Evolutionary conservation across 2,797 vertebrate species (phyloP).

Genomic region (Crocodylus rhombifer): DNA sequence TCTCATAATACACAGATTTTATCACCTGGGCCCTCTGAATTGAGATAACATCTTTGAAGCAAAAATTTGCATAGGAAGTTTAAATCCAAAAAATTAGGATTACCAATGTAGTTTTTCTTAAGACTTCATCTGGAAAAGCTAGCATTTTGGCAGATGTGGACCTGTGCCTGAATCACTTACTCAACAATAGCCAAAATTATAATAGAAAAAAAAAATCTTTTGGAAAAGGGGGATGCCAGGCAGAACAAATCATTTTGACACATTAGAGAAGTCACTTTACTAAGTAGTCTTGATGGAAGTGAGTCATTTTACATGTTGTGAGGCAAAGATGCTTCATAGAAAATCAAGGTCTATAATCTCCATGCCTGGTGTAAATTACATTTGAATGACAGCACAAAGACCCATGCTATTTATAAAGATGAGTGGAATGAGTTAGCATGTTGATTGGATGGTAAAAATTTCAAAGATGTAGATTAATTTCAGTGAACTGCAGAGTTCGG

Average conservation of each 20-base stretch:
- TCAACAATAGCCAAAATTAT: constrained; percentile 31
- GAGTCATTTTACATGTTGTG: constrained; percentile 59
- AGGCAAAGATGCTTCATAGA: constrained; percentile 54
- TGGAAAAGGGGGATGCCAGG: constrained; percentile 23
- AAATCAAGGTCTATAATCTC: constrained; percentile 69
- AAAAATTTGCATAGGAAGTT: neutral
- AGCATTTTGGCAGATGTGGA: neutral
- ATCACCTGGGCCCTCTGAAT: neutral
- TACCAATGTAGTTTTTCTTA: neutral
- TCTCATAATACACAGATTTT: neutral
- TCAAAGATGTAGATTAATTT: constrained; percentile 47
- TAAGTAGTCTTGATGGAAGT: constrained; percentile 54
- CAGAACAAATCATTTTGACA: constrained; percentile 60
- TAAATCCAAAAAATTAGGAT: neutral
- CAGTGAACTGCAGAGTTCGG: constrained; percentile 39
- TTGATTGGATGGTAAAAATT: constrained; percentile 48
- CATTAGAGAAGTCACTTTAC: constrained; percentile 36
- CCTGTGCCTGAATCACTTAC: neutral
- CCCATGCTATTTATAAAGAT: constrained; percentile 70
- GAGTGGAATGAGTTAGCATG: constrained; percentile 59
- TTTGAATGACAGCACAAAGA: constrained; percentile 73
- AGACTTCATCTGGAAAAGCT: neutral
- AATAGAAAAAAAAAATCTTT: neutral
- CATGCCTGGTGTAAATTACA: constrained; percentile 62
- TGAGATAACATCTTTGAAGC: neutral